Base-by-base conservation (phyloP, 2,888 invertebrate species). In the Acronicta psi region DNA sequence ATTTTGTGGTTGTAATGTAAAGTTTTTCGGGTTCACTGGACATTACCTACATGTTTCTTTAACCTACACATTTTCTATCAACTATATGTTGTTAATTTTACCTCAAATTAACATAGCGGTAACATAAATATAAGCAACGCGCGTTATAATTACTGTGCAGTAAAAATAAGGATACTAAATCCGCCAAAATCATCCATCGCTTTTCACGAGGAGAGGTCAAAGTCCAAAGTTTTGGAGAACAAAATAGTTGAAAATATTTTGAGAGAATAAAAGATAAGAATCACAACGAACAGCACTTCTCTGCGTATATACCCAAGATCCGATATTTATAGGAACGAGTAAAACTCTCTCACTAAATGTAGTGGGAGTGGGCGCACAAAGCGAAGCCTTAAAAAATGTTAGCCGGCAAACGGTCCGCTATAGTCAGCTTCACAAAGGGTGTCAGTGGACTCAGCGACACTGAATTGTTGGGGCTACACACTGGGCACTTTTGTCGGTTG, bases 361-460 rank as follows among this genome's bases (percentile, higher is more conserved):
- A 47, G 45, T 36, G 25, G 20, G 31, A 17, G 31, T 34, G 11
- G n/a, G 59, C 14, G 16, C 34, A 58, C 67, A 78, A 75, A 73
- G 63, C 10, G 62, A 73, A 73, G 25, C 73, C 71, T 60, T 70
- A 73, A 71, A 73, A 73, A 62, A 42, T 55, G 42, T 69, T 64
- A 67, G 59, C 56, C 61, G 53, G 59, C 34, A 59, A 46, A 55
- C 62, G 47, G 31, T 59, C 47, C 20, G 49, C 67, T 49, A 60
- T 54, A 49, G 51, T 61, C 70, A 56, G 23, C 31, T 34, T 52
- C 71, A 72, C 71, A 72, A 72, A 72, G 75, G 50, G 23, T 53
- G 46, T 71, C 52, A 71, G 40, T n/a, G 20, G 17, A 11, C 4
- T 38, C 14, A 6, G 11, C 29, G 13, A 17, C 34, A n/a, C 23